Evolutionary conservation across 2,797 vertebrate genomes (phyloP).

Genomic region (Atherinosoma microstoma): DNA sequence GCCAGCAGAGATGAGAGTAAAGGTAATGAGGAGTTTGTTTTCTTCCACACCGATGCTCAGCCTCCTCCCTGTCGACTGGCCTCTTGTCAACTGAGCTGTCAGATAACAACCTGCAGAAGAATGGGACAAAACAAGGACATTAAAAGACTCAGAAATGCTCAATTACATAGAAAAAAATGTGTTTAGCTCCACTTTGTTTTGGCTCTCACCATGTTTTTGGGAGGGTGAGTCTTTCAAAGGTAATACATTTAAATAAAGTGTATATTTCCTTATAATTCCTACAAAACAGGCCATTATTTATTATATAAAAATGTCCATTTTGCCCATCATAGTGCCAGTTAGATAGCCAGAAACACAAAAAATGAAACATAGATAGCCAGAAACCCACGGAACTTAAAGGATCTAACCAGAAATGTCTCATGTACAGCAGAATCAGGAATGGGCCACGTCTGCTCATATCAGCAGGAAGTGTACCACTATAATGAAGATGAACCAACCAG

Average conservation of each 20-base stretch:
- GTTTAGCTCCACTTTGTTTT: conserved; percentile 7
- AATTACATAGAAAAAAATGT: not conserved
- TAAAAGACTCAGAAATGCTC: conserved; percentile 3
- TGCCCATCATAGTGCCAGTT: conserved; percentile 8
- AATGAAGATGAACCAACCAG: conserved; percentile 44
- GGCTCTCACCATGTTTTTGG: not conserved
- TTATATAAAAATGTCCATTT: conserved; percentile 11
- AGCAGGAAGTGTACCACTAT: conserved; percentile 18
- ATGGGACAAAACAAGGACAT: conserved; percentile 34
- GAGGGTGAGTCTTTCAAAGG: conserved; percentile 41
- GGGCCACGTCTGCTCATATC: conserved; percentile 25
- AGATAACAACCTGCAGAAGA: conserved; percentile 51
- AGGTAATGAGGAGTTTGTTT: conserved; percentile 49
- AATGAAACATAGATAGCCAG: conserved; percentile 25
- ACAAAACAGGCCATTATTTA: conserved; percentile 22
- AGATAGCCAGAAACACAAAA: conserved; percentile 35
- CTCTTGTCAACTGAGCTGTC: conserved; percentile 39
- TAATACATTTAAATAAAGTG: conserved; percentile 31
- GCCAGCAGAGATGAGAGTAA: conserved; percentile 26
- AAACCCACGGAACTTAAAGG: conserved; percentile 4
- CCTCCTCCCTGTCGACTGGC: conserved; percentile 19
- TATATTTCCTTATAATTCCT: conserved; percentile 15
- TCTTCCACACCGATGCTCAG: conserved; percentile 31
- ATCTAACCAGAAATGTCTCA: conserved; percentile 1
- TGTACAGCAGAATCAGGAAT: conserved; percentile 22